phyloP scores from a whole-genome alignment of 2,888 invertebrate genomes.

The Noctua janthe region DNA sequence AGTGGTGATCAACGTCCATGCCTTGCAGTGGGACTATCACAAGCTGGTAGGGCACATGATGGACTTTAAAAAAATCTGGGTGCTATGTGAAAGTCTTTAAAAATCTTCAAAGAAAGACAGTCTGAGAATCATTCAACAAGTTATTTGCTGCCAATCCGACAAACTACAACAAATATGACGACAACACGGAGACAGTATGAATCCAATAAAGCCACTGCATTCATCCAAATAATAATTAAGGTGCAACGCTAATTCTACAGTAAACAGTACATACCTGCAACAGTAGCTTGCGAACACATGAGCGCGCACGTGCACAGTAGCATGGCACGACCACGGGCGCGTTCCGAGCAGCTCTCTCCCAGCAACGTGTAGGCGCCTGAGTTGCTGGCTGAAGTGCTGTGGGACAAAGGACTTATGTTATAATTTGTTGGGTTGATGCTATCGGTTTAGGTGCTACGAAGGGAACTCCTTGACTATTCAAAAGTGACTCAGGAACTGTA shows the following conservation, averaged over 20 bases:
- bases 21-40: too few relatives aligned
- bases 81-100: too few relatives aligned
- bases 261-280: conserved; percentile 77
- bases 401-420: conserved; percentile 11
- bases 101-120: too few relatives aligned
- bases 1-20: not conserved
- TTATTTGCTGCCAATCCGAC: not conserved
- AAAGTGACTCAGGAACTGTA: not conserved
- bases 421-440: not conserved
- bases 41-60: too few relatives aligned
- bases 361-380: conserved; percentile 86
- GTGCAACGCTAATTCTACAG: not conserved
- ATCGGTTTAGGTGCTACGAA: not conserved
- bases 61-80: too few relatives aligned
- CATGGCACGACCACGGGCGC: conserved; percentile 82
- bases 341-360: conserved; percentile 84
- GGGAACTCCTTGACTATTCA: not conserved
- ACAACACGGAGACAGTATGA: not conserved
- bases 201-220: not conserved
- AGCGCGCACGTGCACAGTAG: conserved; percentile 84
- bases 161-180: not conserved
- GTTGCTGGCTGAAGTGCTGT: conserved; percentile 86
- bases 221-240: not conserved
- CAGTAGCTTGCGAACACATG: conserved; percentile 86
- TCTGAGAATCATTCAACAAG: too few relatives aligned